phyloP scores from a whole-genome alignment of 2,113 vertebrate genomes.

The Psilopogon haemacephalus region DNA sequence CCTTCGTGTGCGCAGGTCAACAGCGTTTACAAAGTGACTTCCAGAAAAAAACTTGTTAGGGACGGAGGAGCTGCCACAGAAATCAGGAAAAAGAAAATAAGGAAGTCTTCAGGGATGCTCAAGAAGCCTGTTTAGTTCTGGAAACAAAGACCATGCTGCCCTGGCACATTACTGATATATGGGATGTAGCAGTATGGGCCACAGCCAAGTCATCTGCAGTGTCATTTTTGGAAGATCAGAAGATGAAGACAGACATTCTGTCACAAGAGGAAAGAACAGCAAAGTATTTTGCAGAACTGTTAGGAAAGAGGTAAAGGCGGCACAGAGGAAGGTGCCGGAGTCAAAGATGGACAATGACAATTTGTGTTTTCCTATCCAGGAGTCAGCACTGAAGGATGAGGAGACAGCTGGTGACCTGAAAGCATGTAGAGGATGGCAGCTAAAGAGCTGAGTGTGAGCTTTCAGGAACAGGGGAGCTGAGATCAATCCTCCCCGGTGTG shows the following conservation, averaged over 20 bases:
- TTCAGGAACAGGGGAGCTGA: background rate
- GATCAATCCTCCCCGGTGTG: background rate
- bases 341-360: background rate
- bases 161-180: background rate
- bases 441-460: background rate
- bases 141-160: background rate
- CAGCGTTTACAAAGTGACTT: background rate
- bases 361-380: background rate
- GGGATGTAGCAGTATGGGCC: background rate
- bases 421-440: background rate
- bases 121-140: background rate
- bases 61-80: background rate
- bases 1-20: background rate
- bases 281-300: background rate
- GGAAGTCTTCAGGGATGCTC: background rate
- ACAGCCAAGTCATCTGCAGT: background rate
- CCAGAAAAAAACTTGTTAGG: background rate
- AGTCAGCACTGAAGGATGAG: background rate
- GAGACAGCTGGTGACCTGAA: background rate
- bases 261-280: background rate
- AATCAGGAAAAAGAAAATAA: background rate
- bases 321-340: background rate
- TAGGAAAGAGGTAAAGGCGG: background rate
- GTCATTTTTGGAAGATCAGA: background rate
- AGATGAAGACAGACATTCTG: background rate